A percentile compares a stretch with the other conserved stretches of the same genome.
phyloP scores from a whole-genome alignment of 2,797 vertebrate species.

The Xiphorhynchus erythropygius region DNA sequence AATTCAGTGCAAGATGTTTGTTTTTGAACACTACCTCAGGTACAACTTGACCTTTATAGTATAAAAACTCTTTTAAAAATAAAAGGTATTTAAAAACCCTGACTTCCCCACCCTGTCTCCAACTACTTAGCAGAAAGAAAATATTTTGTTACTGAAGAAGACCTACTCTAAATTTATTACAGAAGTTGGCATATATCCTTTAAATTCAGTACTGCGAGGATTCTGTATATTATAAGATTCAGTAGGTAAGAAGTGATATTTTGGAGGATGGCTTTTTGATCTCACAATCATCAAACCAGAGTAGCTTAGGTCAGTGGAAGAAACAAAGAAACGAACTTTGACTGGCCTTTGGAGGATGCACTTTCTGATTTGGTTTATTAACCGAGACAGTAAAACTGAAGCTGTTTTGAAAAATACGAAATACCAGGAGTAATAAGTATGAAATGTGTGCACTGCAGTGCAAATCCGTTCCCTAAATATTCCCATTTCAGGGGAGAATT shows the following conservation, averaged over 20 bases:
- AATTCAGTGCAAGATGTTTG: not conserved
- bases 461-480: slow-evolving; percentile 38
- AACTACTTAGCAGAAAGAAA: not conserved
- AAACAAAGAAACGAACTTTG: slow-evolving; percentile 35
- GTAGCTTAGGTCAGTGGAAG: not conserved
- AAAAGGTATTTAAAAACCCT: not conserved
- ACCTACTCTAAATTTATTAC: not conserved
- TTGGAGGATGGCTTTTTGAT: slow-evolving; percentile 13
- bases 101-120: not conserved
- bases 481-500: slow-evolving; percentile 48
- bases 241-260: not conserved
- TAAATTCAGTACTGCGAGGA: not conserved
- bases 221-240: not conserved
- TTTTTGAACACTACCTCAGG: not conserved
- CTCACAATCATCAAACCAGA: not conserved
- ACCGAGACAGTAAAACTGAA: slow-evolving; percentile 16
- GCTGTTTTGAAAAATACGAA: not conserved
- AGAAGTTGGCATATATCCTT: not conserved
- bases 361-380: slow-evolving; percentile 31
- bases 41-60: not conserved
- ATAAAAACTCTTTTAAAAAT: not conserved
- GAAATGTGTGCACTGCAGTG: slow-evolving; percentile 32
- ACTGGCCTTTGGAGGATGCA: not conserved
- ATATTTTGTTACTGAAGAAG: not conserved
- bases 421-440: slow-evolving; percentile 29